phyloP scores from a whole-genome alignment of 2,888 invertebrate genomes.

The Agriopis aurantiaria region DNA sequence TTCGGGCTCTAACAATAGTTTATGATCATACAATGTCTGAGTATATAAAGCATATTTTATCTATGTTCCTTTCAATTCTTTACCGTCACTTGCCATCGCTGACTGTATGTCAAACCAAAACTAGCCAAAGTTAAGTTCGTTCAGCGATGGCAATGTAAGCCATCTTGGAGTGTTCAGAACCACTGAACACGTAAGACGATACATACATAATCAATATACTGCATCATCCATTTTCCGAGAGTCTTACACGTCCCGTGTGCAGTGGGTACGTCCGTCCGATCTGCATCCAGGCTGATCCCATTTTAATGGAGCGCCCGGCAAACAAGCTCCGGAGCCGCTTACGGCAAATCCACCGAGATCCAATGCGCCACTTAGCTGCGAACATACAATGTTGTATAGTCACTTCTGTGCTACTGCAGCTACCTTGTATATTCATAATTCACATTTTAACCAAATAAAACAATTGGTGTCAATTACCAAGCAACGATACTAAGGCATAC shows the following conservation, averaged over 20 bases:
- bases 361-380: conserved; percentile 78
- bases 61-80: background rate
- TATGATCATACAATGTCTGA: conserved; percentile 26
- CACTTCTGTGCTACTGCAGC: conserved; percentile 28
- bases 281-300: conserved; percentile 85
- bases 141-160: background rate
- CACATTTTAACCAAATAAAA: background rate
- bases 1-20: conserved; percentile 59
- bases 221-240: conserved; percentile 55
- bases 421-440: background rate
- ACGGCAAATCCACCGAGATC: conserved; percentile 82
- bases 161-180: background rate
- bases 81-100: too few species aligned
- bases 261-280: conserved; percentile 74
- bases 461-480: too few species aligned
- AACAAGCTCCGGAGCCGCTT: conserved; percentile 84
- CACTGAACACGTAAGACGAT: conserved; percentile 7
- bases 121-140: background rate
- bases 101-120: background rate
- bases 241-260: conserved; percentile 59
- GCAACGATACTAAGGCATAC: background rate
- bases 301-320: conserved; percentile 86
- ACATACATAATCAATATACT: conserved; percentile 44
- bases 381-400: conserved; percentile 67
- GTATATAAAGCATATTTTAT: background rate